phyloP scores from a whole-genome alignment of 1,140 invertebrate genomes.

The Brachionus koreanus region DNA sequence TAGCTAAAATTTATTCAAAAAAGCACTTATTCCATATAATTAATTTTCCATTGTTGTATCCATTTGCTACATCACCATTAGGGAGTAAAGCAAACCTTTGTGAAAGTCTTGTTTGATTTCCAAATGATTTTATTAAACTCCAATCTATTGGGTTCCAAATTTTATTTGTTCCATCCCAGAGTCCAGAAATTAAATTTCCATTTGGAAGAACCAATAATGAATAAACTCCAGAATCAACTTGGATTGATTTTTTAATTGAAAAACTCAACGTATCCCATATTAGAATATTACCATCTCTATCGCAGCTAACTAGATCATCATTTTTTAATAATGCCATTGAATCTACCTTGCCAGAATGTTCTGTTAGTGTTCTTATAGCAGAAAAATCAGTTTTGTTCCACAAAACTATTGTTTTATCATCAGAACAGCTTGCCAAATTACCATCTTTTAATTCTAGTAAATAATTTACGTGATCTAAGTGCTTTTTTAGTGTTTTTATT shows the following conservation, averaged over 20 bases:
- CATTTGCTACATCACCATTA: neutral
- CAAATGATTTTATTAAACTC: neutral
- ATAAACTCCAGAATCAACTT: neutral
- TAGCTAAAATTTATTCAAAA: neutral
- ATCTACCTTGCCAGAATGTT: neutral
- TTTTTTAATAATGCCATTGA: neutral
- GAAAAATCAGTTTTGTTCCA: neutral
- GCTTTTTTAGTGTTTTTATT: neutral
- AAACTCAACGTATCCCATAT: neutral
- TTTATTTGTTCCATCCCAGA: neutral
- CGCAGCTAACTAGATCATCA: neutral
- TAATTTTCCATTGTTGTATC: neutral
- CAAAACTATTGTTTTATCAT: neutral
- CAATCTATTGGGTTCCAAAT: neutral
- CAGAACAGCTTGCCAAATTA: neutral
- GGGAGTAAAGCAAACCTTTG: neutral
- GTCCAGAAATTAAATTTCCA: neutral
- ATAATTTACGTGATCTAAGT: neutral
- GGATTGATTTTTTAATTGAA: neutral
- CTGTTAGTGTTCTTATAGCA: neutral
- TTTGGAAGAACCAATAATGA: neutral
- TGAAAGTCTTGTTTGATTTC: neutral
- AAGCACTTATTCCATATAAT: neutral
- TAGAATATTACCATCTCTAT: neutral
- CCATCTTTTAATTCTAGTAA: neutral